Percentiles rank a stretch among this genome's conserved stretches.
Conservation (phyloP, 2,113 vertebrate genomes). For the Caracal caracal region DNA sequence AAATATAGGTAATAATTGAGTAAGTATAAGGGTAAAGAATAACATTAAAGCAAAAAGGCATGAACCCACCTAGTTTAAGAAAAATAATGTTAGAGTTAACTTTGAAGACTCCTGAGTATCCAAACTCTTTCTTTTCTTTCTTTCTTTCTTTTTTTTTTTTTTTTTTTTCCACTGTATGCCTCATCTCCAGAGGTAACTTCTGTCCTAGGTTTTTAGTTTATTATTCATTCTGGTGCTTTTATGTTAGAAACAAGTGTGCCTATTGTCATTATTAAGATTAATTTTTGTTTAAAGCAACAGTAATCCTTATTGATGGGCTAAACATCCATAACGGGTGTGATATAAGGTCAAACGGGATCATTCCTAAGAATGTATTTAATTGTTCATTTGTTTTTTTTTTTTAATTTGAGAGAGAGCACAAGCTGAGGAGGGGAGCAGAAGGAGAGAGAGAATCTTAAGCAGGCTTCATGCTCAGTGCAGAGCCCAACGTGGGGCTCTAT, state of each 20-base stretch:
- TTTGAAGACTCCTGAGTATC: background rate
- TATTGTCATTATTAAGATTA: background rate
- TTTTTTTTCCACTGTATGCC: background rate
- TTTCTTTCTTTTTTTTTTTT: no score
- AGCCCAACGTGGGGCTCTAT: no score
- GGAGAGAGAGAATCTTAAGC: no score
- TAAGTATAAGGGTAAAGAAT: slow-evolving; percentile 11
- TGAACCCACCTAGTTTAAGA: background rate
- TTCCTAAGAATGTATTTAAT: no score
- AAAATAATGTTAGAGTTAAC: slow-evolving; percentile 8
- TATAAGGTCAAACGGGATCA: background rate
- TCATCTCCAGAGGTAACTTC: background rate
- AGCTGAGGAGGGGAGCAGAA: no score
- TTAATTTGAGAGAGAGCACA: no score
- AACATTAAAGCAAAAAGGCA: background rate
- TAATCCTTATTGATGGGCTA: background rate
- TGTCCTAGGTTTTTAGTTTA: background rate
- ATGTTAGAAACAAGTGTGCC: background rate
- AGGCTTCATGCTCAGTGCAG: no score
- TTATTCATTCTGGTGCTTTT: background rate
- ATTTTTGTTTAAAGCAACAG: slow-evolving; percentile 35
- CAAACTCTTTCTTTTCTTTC: background rate
- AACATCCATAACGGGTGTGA: background rate
- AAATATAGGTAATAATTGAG: background rate
- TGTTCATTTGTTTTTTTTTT: no score